Evolutionary conservation across 2,888 invertebrate genomes (phyloP), one percentile per base, ranked within the genome.

Genomic region (Phalera bucephala): DNA sequence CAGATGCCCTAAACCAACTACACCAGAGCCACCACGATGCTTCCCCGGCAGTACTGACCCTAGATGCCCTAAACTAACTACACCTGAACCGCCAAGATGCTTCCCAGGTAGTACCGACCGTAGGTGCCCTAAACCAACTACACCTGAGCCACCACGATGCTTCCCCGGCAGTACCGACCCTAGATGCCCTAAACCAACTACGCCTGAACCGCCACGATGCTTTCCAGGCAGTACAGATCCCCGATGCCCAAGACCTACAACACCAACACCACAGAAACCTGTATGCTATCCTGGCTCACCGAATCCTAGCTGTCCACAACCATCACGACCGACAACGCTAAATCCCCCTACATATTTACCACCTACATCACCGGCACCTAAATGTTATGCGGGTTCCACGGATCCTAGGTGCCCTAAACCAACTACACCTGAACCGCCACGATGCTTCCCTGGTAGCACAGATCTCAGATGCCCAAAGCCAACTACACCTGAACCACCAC

Each of bases 181-280:
- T 0, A 38, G 63, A 0, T 78, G 78, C 28, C 76, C 73, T 0
- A 64, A 56, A 23, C 65, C 64, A 0, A 64, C 72, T 0, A 62
- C 71, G 0, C 61, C 64, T 1, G 46, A 41, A 0, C 54, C 64
- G 2, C 71, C 72, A 8, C 32, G 41, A 3, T 68, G 68, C 25
- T 66, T 26, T 43, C 71, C 70, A 0, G 71, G 72, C 0, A 63
- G 60, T 5, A 41, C 39, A 0, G 70, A 73, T 11, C 50, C 63
- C 0, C 34, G 67, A 0, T 80, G 68, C 4, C 69, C 58, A 3
- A 44, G 46, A 34, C 63, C 59, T 1, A 52, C 64, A 0, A 45
- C 64, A 7, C 37, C 45, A 0, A 30, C 26, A 0, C 36, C 34
- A 8, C 46, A 40, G 0, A 49, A 23, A 1, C 47, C 47, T 5